A percentile compares a stretch with the other conserved stretches of the same genome.
Conservation (phyloP, 2,113 vertebrate species). For the Alouatta palliata region DNA sequence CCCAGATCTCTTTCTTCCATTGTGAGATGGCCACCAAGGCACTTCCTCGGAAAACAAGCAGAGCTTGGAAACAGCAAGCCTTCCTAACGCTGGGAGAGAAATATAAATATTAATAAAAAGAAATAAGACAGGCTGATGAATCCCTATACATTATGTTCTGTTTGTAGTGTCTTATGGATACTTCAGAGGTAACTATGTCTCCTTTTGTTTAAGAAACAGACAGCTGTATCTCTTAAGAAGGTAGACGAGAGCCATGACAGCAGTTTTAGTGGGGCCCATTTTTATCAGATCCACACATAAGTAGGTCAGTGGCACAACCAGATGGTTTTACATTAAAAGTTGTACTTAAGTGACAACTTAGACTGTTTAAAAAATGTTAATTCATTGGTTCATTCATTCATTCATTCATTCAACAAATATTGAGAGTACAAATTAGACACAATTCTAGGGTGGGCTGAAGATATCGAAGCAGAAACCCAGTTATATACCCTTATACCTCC, state of each 20-base stretch:
- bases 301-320: background rate
- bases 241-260: constrained; percentile 54
- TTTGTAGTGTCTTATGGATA: constrained; percentile 69
- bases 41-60: background rate
- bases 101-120: constrained; percentile 61
- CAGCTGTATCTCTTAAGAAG: constrained; percentile 60
- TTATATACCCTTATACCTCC: rapidly evolving
- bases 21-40: background rate
- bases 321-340: constrained; percentile 17
- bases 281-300: constrained; percentile 54
- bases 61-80: background rate
- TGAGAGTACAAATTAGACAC: background rate
- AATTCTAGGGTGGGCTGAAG: background rate
- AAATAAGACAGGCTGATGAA: constrained; percentile 55
- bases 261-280: constrained; percentile 24
- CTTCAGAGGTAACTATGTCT: constrained; percentile 59
- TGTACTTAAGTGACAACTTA: background rate
- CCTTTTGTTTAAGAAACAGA: constrained; percentile 72
- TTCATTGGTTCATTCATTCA: background rate
- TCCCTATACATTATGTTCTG: constrained; percentile 68
- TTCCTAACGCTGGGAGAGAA: constrained; percentile 51
- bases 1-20: background rate
- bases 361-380: constrained; percentile 20
- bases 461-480: background rate
- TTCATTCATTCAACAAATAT: constrained; percentile 9